These are phyloP conservation scores for Sphenopsis melanotis DNA, from an alignment of 2,797 vertebrate species.

Conservation along the genomic window DNA sequence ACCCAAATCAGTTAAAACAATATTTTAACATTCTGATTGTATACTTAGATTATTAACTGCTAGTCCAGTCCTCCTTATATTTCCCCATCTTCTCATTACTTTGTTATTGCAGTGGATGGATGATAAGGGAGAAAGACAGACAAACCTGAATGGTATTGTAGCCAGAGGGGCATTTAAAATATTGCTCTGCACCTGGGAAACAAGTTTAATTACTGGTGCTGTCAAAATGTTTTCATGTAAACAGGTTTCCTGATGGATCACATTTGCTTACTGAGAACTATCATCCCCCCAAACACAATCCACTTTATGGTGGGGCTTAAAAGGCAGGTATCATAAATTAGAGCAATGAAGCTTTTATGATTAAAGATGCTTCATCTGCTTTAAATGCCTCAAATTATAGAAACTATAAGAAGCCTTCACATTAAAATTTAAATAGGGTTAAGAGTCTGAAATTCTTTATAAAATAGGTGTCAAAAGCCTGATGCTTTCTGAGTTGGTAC, in stretches of 20 bases:
- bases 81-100: conserved; percentile 44
- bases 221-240: conserved; percentile 76
- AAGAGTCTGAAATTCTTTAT: conserved; percentile 13
- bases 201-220: conserved; percentile 71
- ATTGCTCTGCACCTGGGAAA: conserved; percentile 72
- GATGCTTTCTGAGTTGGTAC: neutral
- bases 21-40: conserved; percentile 4
- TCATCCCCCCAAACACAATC: conserved; percentile 60
- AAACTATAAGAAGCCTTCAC: conserved; percentile 56
- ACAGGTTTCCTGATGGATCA: conserved; percentile 69
- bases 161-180: conserved; percentile 70
- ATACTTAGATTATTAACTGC: conserved; percentile 30
- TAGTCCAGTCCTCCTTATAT: neutral
- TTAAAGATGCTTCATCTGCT: conserved; percentile 67
- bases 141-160: conserved; percentile 52
- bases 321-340: conserved; percentile 67
- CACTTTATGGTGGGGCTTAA: conserved; percentile 50
- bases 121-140: conserved; percentile 33
- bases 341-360: conserved; percentile 69
- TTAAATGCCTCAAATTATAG: conserved; percentile 65
- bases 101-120: conserved; percentile 44
- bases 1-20: neutral
- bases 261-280: conserved; percentile 56
- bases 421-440: conserved; percentile 65
- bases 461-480: neutral